Conservation (phyloP, 2,888 invertebrate species). For the Cheilosia vernalis region DNA sequence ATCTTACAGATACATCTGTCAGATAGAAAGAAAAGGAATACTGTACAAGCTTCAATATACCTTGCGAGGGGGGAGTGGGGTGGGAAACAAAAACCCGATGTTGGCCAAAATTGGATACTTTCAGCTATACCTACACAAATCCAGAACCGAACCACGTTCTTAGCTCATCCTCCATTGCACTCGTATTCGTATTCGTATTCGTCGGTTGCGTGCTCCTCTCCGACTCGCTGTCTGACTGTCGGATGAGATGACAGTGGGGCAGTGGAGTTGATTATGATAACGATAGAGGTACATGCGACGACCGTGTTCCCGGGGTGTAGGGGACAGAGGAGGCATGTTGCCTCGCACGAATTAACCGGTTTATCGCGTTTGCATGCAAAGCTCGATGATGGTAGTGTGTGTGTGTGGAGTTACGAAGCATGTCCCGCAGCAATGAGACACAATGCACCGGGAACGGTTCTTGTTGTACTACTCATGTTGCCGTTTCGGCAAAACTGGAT, state of each 20-base stretch:
- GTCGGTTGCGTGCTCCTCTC: neutral
- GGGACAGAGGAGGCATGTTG: neutral
- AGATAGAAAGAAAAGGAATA: neutral
- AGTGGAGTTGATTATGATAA: slow-evolving; percentile 60
- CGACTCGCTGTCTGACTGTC: slow-evolving; percentile 24
- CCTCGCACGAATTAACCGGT: slow-evolving; percentile 62
- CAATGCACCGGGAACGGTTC: slow-evolving; percentile 69
- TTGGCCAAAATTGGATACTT: slow-evolving; percentile 44
- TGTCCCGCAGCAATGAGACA: slow-evolving; percentile 37
- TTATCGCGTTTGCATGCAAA: slow-evolving; percentile 56
- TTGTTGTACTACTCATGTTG: slow-evolving; percentile 67
- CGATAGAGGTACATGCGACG: slow-evolving; percentile 24
- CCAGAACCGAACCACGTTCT: slow-evolving; percentile 1
- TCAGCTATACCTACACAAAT: neutral
- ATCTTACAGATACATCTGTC: slow-evolving; percentile 30
- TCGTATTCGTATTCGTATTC: slow-evolving; percentile 2
- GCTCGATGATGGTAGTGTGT: slow-evolving; percentile 8
- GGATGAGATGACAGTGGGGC: slow-evolving; percentile 53
- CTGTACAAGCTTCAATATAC: neutral
- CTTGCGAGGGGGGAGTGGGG: neutral
- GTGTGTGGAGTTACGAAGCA: slow-evolving; percentile 26
- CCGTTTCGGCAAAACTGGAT: slow-evolving; percentile 66
- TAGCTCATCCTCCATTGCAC: slow-evolving; percentile 10
- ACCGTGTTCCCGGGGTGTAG: neutral
- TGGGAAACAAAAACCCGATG: slow-evolving; percentile 39